Evolutionary conservation across 1,140 invertebrate genomes (phyloP).

Genomic region (Triops cancriformis): DNA sequence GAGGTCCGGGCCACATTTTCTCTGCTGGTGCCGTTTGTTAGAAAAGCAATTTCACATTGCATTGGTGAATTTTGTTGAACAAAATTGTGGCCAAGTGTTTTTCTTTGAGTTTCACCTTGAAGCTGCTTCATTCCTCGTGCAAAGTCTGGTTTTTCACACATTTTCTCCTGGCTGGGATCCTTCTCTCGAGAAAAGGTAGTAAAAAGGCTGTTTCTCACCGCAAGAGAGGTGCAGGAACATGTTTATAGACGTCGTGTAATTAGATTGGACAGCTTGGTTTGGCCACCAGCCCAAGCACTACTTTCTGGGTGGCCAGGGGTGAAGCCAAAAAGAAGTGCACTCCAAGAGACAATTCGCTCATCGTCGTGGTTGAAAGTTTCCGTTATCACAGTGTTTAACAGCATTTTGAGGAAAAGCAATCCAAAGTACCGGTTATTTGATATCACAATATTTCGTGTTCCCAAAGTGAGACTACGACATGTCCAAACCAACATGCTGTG

Average conservation of each 20-base stretch:
- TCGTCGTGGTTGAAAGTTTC: background rate
- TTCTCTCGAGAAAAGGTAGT: background rate
- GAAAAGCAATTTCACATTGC: too few relatives aligned
- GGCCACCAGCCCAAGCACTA: background rate
- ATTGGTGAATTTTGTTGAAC: too few relatives aligned
- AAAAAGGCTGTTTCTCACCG: background rate
- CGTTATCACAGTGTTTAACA: background rate
- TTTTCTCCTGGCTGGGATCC: background rate
- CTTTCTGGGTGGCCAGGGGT: background rate
- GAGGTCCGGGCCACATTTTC: too few relatives aligned
- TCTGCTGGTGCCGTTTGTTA: too few relatives aligned
- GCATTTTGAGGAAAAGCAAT: background rate
- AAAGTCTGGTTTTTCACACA: background rate
- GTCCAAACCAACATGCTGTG: background rate
- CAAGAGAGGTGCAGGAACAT: background rate
- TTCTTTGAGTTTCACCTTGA: too few relatives aligned
- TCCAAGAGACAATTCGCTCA: background rate
- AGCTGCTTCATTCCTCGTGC: background rate
- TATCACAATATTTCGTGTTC: background rate
- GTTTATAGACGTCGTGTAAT: conserved; percentile 14
- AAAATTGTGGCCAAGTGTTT: too few relatives aligned
- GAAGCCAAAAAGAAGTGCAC: background rate
- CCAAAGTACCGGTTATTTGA: background rate
- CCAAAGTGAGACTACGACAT: background rate
- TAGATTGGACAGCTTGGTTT: conserved; percentile 13